phyloP scores from a whole-genome alignment of 2,888 invertebrate species.

The Xestoiulus laeticollis region DNA sequence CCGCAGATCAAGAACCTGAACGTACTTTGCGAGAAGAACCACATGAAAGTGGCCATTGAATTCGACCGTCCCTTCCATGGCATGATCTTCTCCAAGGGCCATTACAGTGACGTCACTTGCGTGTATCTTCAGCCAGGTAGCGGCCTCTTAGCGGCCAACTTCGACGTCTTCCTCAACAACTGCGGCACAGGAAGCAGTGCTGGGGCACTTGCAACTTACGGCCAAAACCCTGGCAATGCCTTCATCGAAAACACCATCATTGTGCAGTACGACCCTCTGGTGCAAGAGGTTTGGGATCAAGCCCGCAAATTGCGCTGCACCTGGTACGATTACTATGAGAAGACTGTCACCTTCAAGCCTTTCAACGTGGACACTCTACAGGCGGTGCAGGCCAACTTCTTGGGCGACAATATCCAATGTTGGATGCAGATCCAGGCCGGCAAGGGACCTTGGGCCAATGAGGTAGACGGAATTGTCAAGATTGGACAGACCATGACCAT shows the following conservation, averaged over 20 bases:
- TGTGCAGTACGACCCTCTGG: slow-evolving; percentile 89
- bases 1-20: slow-evolving; percentile 85
- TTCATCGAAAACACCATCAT: slow-evolving; percentile 95
- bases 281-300: slow-evolving; percentile 83
- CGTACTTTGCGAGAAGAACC: slow-evolving; percentile 94
- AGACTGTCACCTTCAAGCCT: slow-evolving; percentile 91
- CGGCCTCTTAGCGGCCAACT: slow-evolving; percentile 89
- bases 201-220: slow-evolving; percentile 59
- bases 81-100: slow-evolving; percentile 93
- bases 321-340: slow-evolving; percentile 96
- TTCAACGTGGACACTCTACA: slow-evolving; percentile 93
- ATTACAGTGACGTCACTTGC: slow-evolving; percentile 90
- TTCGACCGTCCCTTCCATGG: slow-evolving; percentile 95
- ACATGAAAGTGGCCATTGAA: slow-evolving; percentile 94
- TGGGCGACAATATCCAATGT: slow-evolving; percentile 93
- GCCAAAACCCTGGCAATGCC: slow-evolving; percentile 62
- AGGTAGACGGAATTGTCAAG: slow-evolving; percentile 94
- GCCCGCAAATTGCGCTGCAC: slow-evolving; percentile 90
- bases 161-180: slow-evolving; percentile 91
- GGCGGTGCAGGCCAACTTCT: slow-evolving; percentile 93
- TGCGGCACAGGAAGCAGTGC: slow-evolving; percentile 95
- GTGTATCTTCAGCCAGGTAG: slow-evolving; percentile 91
- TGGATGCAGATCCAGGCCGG: slow-evolving; percentile 99
- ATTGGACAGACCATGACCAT: slow-evolving; percentile 97
- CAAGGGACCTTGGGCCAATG: slow-evolving; percentile 96